These are phyloP conservation scores for Meteorus colon DNA, from an alignment of 2,888 invertebrate genomes.

Conservation along the genomic window DNA sequence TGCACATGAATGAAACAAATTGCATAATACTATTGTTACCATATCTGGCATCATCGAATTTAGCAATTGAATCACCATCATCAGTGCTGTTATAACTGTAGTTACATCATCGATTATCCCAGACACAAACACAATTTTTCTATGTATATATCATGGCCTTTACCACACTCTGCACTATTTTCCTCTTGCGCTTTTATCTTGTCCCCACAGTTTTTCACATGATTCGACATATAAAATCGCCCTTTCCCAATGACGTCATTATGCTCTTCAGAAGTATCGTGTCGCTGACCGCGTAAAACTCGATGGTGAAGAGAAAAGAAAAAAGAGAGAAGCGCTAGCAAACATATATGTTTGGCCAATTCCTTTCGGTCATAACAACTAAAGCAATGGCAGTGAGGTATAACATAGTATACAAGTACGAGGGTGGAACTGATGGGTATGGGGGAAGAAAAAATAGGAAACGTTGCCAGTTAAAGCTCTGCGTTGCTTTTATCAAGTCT, in stretches of 20 bases:
- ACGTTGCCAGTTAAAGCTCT: not conserved
- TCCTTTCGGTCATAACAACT: conserved; percentile 7
- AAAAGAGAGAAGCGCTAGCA: not conserved
- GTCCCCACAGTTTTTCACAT: conserved; percentile 2
- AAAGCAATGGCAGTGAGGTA: not conserved
- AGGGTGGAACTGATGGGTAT: not conserved
- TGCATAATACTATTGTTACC: not conserved
- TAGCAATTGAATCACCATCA: not conserved
- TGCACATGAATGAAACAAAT: not conserved
- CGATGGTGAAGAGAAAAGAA: not conserved
- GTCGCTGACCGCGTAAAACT: conserved; percentile 16
- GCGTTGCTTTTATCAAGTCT: conserved; percentile 22
- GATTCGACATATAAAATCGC: conserved; percentile 16
- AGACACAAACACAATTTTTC: no score
- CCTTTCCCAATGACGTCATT: conserved; percentile 16
- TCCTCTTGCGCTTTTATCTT: not conserved
- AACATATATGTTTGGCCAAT: not conserved
- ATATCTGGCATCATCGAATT: not conserved
- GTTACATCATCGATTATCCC: not conserved
- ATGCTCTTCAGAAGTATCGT: conserved; percentile 7
- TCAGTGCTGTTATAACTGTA: not conserved
- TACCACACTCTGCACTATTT: not conserved
- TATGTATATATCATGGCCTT: not conserved
- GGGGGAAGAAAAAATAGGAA: not conserved
- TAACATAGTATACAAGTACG: not conserved